These are phyloP conservation scores for Apogon hyalosoma DNA, from an alignment of 2,797 vertebrate genomes.

Conservation along the genomic window DNA sequence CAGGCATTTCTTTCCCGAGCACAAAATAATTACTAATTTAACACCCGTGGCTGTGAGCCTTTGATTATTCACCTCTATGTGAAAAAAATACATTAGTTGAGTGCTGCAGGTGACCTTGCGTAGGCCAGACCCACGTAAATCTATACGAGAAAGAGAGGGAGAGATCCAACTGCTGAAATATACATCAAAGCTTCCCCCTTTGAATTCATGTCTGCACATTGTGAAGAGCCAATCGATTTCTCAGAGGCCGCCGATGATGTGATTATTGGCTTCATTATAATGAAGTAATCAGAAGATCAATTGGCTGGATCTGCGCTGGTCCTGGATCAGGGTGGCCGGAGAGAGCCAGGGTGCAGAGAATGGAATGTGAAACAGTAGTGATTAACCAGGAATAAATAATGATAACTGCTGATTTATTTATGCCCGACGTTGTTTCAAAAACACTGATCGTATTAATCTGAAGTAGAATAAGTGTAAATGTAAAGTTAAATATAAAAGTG, in stretches of 20 bases:
- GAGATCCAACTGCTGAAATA: slow-evolving; percentile 76
- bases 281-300: slow-evolving; percentile 86
- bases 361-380: background rate
- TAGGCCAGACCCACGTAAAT: slow-evolving; percentile 56
- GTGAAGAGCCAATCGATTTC: slow-evolving; percentile 76
- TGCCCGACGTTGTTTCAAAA: too few relatives aligned
- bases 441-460: too few relatives aligned
- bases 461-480: too few relatives aligned
- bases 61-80: slow-evolving; percentile 54
- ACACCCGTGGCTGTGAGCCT: slow-evolving; percentile 34
- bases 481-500: too few relatives aligned
- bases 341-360: slow-evolving; percentile 3
- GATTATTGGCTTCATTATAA: slow-evolving; percentile 85
- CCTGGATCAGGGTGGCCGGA: slow-evolving; percentile 63
- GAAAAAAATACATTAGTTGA: slow-evolving; percentile 42
- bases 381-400: slow-evolving; percentile 6
- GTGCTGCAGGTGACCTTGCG: slow-evolving; percentile 74
- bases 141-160: slow-evolving; percentile 36
- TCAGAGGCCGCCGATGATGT: slow-evolving; percentile 73
- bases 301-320: slow-evolving; percentile 66
- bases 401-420: too few relatives aligned
- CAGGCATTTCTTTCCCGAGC: slow-evolving; percentile 16
- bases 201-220: slow-evolving; percentile 70
- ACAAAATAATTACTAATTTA: slow-evolving; percentile 63
- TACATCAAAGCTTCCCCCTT: slow-evolving; percentile 69